phyloP scores from a whole-genome alignment of 2,797 vertebrate genomes.

The Oceanodroma leucorhoa region DNA sequence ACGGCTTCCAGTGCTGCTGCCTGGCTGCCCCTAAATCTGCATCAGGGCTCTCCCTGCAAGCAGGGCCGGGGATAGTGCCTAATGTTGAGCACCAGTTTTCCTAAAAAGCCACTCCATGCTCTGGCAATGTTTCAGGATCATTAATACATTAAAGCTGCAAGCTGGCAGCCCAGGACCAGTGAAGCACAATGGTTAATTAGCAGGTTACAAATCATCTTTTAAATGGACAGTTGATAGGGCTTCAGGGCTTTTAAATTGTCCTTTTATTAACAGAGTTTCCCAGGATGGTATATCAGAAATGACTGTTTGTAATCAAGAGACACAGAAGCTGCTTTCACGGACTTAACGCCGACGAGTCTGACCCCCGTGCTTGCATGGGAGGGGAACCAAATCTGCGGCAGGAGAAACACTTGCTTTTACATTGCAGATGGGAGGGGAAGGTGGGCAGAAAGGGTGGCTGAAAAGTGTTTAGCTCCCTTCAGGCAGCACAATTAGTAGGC shows the following conservation, averaged over 20 bases:
- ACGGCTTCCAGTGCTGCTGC: not conserved
- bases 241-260: slow-evolving; percentile 15
- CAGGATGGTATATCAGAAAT: not conserved
- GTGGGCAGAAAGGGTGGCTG: not conserved
- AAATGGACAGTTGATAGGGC: slow-evolving; percentile 17
- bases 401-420: not conserved
- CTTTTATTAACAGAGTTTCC: slow-evolving; percentile 34
- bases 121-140: not conserved
- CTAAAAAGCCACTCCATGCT: not conserved
- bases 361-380: not conserved
- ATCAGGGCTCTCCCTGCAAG: not conserved
- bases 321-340: not conserved
- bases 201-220: slow-evolving; percentile 37
- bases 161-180: not conserved
- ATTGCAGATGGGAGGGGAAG: not conserved
- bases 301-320: not conserved
- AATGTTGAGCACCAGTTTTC: not conserved
- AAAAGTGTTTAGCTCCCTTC: not conserved
- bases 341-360: not conserved
- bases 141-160: not conserved
- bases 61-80: not conserved
- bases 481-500: not conserved
- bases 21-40: not conserved
- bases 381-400: not conserved
- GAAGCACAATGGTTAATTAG: slow-evolving; percentile 46